Base-by-base conservation (phyloP, 2,113 vertebrate species). In the Acanthisitta chloris region DNA sequence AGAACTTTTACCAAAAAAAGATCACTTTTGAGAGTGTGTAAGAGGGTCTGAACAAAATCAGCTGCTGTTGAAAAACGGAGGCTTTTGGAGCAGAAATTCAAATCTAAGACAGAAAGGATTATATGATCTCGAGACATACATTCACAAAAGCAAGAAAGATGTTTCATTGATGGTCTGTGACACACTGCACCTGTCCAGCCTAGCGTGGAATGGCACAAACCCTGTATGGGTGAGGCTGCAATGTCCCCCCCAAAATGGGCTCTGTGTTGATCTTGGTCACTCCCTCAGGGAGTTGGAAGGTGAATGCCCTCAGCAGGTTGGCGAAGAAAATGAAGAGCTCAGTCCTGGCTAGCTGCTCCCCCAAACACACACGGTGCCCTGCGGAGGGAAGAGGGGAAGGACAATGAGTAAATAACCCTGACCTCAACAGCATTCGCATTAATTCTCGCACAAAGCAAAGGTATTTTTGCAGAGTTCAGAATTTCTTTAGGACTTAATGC, bases 321-420 rank as follows among this genome's bases (percentile, higher is more conserved):
- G 96, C 43, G 73, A 97, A 96, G 84, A 96, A 94, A 86, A 97
- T 92, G 29, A 97, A 97, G 71, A 97, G 83, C 55, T 97, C 96
- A 0, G 92, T 95, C 85, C 84, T 95, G 0, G 94, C 97, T 10
- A 97, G 71, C 9, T 95, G 78, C 74, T 96, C 92, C 52, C 97
- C 97, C 85, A 97, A 79, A 81, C 96, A 96, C 48, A 79, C 93
- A 18, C 94, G 79, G 67, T 95, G 95, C 45, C 95, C 97, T 97
- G 91, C 59, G 57, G 82, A 42, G 54, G 46, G 28, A 31, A 86
- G 12, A 90, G 19, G 21, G 36, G 3, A 81, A 71, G 26, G 43
- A 59, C 15, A 58, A 43, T 77, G 49, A 80, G 8, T n/a, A 48
- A 76, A 67, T 7, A 45, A 73, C 36, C 36, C 57, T 67, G 43